A percentile compares a stretch with the other conserved stretches of the same genome.
These are phyloP conservation scores for Emmelina monodactyla DNA, from an alignment of 2,888 invertebrate genomes.

Conservation along the genomic window DNA sequence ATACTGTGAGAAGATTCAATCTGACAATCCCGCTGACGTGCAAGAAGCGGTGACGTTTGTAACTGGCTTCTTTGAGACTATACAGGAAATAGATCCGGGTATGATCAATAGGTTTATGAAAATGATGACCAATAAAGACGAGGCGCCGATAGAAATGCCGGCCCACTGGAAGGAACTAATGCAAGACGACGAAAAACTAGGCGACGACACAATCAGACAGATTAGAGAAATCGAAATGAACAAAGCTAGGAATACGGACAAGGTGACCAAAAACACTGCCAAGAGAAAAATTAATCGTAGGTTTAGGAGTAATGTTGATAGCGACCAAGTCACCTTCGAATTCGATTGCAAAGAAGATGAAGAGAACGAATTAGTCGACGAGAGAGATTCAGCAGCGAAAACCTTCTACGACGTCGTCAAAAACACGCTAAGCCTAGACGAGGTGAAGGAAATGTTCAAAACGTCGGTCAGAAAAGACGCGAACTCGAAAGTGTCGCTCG, in stretches of 20 bases:
- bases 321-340: slow-evolving; percentile 36
- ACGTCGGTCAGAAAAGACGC: slow-evolving; percentile 29
- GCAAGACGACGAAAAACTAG: slow-evolving; percentile 53
- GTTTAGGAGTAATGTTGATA: slow-evolving; percentile 33
- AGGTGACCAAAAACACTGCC: slow-evolving; percentile 52
- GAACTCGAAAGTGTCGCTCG: slow-evolving; percentile 41
- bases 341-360: slow-evolving; percentile 41
- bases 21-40: slow-evolving; percentile 37
- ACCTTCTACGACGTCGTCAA: slow-evolving; percentile 51
- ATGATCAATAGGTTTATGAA: slow-evolving; percentile 51
- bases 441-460: slow-evolving; percentile 35
- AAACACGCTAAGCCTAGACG: slow-evolving; percentile 44
- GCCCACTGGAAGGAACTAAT: slow-evolving; percentile 55
- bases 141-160: slow-evolving; percentile 44
- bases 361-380: slow-evolving; percentile 38
- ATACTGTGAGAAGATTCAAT: slow-evolving; percentile 53
- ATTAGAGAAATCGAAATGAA: slow-evolving; percentile 49
- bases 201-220: slow-evolving; percentile 55
- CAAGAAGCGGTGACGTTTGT: slow-evolving; percentile 27
- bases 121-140: slow-evolving; percentile 44
- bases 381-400: slow-evolving; percentile 37
- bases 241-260: slow-evolving; percentile 43
- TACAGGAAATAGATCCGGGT: slow-evolving; percentile 22
- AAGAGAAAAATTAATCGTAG: slow-evolving; percentile 47
- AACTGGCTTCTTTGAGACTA: slow-evolving; percentile 21